These are phyloP conservation scores for Elysia chlorotica DNA, from an alignment of 1,140 invertebrate species.

Conservation along the genomic window DNA sequence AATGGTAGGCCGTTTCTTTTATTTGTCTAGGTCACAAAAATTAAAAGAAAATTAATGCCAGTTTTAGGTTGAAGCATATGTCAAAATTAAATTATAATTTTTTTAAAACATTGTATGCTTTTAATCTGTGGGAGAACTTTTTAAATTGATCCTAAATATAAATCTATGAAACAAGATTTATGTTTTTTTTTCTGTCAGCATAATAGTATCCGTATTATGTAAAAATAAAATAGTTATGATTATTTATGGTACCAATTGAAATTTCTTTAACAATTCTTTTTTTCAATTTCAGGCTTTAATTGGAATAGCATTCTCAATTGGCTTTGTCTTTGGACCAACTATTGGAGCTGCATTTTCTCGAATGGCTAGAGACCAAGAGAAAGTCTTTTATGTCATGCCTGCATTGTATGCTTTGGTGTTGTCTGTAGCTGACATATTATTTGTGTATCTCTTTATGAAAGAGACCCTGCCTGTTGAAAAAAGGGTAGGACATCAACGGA, in stretches of 20 bases:
- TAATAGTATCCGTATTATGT: not conserved
- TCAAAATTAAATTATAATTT: too few relatives aligned
- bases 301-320: slow-evolving; percentile 95
- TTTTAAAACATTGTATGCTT: too few relatives aligned
- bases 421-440: slow-evolving; percentile 78
- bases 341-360: slow-evolving; percentile 91
- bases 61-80: too few relatives aligned
- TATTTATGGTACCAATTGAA: too few relatives aligned
- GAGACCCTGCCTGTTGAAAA: slow-evolving; percentile 83
- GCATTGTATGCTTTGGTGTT: slow-evolving; percentile 85
- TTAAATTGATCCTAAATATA: too few relatives aligned
- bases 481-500: slow-evolving; percentile 59
- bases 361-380: slow-evolving; percentile 65
- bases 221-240: not conserved
- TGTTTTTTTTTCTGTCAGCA: not conserved
- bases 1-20: slow-evolving; percentile 76
- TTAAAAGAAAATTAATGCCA: too few relatives aligned
- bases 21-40: too few relatives aligned
- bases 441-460: slow-evolving; percentile 77
- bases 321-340: slow-evolving; percentile 93
- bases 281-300: slow-evolving; percentile 82
- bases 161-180: too few relatives aligned
- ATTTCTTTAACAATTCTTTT: too few relatives aligned
- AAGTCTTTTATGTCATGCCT: slow-evolving; percentile 80
- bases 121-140: too few relatives aligned